Conservation (phyloP, 2,113 vertebrate genomes). For the Indicator indicator region DNA sequence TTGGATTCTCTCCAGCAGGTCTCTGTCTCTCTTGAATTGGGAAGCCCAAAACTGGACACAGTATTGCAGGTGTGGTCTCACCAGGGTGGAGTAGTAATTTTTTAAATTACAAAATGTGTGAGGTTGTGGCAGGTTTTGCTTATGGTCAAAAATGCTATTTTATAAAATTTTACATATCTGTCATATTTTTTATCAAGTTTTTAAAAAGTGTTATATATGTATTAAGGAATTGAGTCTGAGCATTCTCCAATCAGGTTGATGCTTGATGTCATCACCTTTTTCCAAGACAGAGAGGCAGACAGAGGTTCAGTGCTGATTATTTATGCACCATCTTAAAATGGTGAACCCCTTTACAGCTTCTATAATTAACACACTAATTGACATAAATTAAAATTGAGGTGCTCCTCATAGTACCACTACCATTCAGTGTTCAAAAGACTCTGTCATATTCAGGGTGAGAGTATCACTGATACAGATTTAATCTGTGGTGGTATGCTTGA, state of each 20-base stretch:
- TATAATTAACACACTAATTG: neutral
- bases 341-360: neutral
- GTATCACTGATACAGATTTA: neutral
- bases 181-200: neutral
- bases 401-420: neutral
- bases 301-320: neutral
- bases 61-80: no score
- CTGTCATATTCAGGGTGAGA: neutral
- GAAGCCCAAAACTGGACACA: no score
- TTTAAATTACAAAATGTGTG: neutral
- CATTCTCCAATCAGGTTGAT: neutral
- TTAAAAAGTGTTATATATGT: neutral
- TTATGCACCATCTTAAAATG: neutral
- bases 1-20: no score
- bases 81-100: no score
- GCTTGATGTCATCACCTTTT: neutral
- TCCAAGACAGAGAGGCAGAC: neutral
- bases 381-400: neutral
- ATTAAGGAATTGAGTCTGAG: neutral
- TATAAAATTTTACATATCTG: conserved; percentile 34
- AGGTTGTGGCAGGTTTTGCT: conserved; percentile 14
- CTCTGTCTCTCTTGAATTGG: no score
- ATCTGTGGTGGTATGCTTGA: neutral
- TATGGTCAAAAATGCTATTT: neutral
- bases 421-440: neutral